Evolutionary conservation across 2,797 vertebrate genomes (phyloP).

Genomic region (Phrynocephalus vlangalii): DNA sequence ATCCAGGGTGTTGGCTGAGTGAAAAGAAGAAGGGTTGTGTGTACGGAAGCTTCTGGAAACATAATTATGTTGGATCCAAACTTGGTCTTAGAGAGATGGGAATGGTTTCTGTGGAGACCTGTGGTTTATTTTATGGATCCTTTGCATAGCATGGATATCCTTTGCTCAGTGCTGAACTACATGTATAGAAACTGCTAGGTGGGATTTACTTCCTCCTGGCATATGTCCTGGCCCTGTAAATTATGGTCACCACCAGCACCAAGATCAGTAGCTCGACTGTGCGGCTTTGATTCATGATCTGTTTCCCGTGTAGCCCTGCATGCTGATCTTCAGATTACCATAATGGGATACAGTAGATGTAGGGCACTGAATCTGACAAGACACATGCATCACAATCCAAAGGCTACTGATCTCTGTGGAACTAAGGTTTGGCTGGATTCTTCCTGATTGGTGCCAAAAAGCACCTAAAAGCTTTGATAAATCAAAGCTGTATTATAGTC

Average conservation of each 20-base stretch:
- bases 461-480: constrained; percentile 25
- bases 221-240: background rate
- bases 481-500: constrained; percentile 51
- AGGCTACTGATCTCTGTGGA: background rate
- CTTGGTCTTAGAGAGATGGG: background rate
- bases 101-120: background rate
- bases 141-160: background rate
- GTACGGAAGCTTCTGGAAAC: background rate
- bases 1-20: too few species aligned
- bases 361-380: background rate
- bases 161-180: background rate
- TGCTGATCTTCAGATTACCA: constrained; percentile 5
- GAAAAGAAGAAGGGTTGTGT: background rate
- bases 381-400: background rate
- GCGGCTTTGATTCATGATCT: background rate
- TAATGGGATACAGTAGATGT: background rate
- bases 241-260: background rate
- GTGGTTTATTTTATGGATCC: background rate
- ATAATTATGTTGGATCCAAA: background rate
- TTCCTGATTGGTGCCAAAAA: constrained; percentile 3
- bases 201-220: background rate
- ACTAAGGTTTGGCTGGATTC: background rate
- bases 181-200: background rate
- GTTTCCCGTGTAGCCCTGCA: background rate
- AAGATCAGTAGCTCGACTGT: background rate